A percentile compares a stretch with the other conserved stretches of the same genome.
Conservation (phyloP, 2,797 vertebrate genomes). For the Acestrorhynchus altus region DNA sequence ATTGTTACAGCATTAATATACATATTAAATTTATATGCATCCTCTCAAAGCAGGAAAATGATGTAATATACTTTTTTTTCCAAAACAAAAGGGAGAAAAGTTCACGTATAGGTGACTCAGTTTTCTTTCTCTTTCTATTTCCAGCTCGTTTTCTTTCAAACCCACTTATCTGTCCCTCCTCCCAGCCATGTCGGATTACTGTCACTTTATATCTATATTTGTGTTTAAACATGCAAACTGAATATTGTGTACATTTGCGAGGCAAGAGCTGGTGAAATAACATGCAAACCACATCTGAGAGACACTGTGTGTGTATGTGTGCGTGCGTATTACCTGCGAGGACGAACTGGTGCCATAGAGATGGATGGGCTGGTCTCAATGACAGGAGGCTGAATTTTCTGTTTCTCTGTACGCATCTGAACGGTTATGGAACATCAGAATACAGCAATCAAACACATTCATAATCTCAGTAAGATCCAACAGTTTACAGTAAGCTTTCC, state of each 20-base stretch:
- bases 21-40: not conserved
- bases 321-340: slow-evolving; percentile 78
- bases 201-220: not conserved
- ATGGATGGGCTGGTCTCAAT: slow-evolving; percentile 79
- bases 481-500: slow-evolving; percentile 8
- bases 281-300: slow-evolving; percentile 29
- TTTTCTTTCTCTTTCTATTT: too few relatives aligned
- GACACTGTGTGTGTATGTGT: slow-evolving; percentile 9
- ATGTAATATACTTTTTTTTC: not conserved
- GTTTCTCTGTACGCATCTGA: slow-evolving; percentile 82
- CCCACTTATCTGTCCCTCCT: not conserved
- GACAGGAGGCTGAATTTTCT: slow-evolving; percentile 78
- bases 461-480: not conserved
- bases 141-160: not conserved
- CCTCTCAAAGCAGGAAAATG: too few relatives aligned
- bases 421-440: slow-evolving; percentile 64
- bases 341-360: slow-evolving; percentile 75
- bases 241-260: slow-evolving; percentile 16
- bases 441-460: slow-evolving; percentile 40
- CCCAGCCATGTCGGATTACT: not conserved
- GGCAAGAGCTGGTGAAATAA: slow-evolving; percentile 36
- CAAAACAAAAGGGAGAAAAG: not conserved
- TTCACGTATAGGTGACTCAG: not conserved
- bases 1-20: too few relatives aligned
- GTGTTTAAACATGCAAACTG: slow-evolving; percentile 36